phyloP scores from a whole-genome alignment of 2,113 vertebrate species.

The Smithornis capensis region DNA sequence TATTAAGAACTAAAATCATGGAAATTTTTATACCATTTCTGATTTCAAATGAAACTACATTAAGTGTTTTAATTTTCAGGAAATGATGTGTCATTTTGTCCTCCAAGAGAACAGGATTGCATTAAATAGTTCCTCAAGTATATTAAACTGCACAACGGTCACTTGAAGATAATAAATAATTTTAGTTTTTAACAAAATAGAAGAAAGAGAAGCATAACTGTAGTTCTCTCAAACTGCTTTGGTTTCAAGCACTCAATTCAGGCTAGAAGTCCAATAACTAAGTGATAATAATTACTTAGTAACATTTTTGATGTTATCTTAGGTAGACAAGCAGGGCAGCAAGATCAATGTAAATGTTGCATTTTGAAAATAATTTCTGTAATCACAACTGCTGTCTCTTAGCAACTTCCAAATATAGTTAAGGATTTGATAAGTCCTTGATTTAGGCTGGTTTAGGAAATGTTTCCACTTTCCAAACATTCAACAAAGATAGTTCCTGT shows the following conservation, averaged over 20 bases:
- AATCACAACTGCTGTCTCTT: constrained; percentile 44
- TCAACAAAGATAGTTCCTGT: background rate
- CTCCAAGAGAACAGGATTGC: background rate
- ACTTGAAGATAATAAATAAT: background rate
- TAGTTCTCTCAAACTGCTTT: background rate
- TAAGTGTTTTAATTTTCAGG: background rate
- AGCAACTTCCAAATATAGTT: constrained; percentile 46
- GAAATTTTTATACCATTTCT: background rate
- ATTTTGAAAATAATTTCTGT: constrained; percentile 22
- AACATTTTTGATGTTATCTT: background rate
- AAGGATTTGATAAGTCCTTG: background rate
- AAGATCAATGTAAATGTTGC: background rate
- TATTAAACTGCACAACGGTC: background rate
- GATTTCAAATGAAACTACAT: background rate
- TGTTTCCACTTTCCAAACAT: constrained; percentile 31
- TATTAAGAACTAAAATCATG: background rate
- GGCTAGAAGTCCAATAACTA: background rate
- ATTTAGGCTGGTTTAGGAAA: constrained; percentile 1
- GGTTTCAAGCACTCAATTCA: background rate
- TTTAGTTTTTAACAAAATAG: background rate
- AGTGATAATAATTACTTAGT: background rate
- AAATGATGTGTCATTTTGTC: background rate
- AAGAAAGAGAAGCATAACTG: background rate
- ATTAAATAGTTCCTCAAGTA: background rate
- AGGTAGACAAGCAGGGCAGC: background rate